phyloP scores from a whole-genome alignment of 2,797 vertebrate species.

The Dipus sagitta region DNA sequence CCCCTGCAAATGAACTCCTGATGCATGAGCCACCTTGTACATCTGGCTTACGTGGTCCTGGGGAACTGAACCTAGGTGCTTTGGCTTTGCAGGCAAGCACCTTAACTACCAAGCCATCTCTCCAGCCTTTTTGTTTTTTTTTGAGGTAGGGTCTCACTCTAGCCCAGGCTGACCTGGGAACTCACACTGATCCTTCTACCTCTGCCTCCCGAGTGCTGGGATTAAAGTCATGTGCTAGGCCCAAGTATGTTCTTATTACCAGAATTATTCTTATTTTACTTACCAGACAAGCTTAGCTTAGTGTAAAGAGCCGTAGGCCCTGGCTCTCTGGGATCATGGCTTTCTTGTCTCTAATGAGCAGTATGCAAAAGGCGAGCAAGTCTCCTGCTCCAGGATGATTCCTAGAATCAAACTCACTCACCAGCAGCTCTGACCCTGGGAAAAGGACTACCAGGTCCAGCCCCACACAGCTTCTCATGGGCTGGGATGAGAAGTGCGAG shows the following conservation, averaged over 20 bases:
- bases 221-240: neutral
- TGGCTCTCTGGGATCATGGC: neutral
- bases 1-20: too few relatives aligned
- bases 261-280: constrained; percentile 4
- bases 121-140: too few relatives aligned
- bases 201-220: too few relatives aligned
- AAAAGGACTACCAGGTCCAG: neutral
- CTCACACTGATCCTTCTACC: too few relatives aligned
- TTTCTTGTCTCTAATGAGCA: neutral
- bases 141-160: too few relatives aligned
- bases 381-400: neutral
- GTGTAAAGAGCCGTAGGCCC: neutral
- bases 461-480: neutral
- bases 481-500: neutral
- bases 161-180: too few relatives aligned
- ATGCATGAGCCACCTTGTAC: too few relatives aligned
- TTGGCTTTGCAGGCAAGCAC: too few relatives aligned
- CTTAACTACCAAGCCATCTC: too few relatives aligned
- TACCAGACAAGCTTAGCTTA: neutral
- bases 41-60: too few relatives aligned
- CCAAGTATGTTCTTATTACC: neutral
- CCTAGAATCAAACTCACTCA: neutral
- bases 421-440: neutral
- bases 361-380: neutral
- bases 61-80: too few relatives aligned